Evolutionary conservation across 2,888 invertebrate species (phyloP), one percentile per base, ranked within the genome.

Genomic region (Hydrotaea cyrtoneurina): DNA sequence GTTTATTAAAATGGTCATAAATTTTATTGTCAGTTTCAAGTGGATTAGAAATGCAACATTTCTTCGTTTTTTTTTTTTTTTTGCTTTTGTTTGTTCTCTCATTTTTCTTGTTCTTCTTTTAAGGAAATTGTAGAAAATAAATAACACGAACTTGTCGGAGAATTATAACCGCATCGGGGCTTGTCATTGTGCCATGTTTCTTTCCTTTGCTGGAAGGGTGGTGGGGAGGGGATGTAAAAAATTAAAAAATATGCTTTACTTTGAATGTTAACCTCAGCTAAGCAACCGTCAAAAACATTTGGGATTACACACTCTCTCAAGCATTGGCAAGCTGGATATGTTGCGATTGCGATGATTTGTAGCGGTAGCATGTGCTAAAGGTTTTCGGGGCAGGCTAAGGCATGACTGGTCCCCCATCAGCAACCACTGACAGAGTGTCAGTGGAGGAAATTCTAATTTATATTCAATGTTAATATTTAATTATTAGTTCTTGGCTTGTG

Each of bases 11-110:
- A 82, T 73, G 84, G 79, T 46, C 79, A 85, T 82, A 82, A 85
- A 85, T 85, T 85, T 82, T 85, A 85, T 79, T 85, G 84, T 82
- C 84, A 85, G 76, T 77, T 69, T 82, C 66, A 82, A 85, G 84
- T 85, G 84, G 81, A 81, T 85, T 85, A 77, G 81, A 79, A 82
- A 82, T 81, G 76, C 75, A 76, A 59, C 57, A 73, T 66, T 43
- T 64, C 11, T 50, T 50, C 71, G 26, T 53, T 13, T 36, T 13
- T 66, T 26, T 64, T 46, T 55, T 4, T 62, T 71, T 17, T 55
- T 72, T 73, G 53, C 17, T 19, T 5, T 31, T n/a, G 11, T 71
- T 66, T 31, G n/a, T 31, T 7, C 31, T 31, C 7, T 31, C 7
- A 4, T 31, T 31, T 4, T 31, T 2, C 7, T 31, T 31, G 31